These are phyloP conservation scores for Corynorhinus townsendii DNA, from an alignment of 2,113 vertebrate genomes.

Conservation along the genomic window DNA sequence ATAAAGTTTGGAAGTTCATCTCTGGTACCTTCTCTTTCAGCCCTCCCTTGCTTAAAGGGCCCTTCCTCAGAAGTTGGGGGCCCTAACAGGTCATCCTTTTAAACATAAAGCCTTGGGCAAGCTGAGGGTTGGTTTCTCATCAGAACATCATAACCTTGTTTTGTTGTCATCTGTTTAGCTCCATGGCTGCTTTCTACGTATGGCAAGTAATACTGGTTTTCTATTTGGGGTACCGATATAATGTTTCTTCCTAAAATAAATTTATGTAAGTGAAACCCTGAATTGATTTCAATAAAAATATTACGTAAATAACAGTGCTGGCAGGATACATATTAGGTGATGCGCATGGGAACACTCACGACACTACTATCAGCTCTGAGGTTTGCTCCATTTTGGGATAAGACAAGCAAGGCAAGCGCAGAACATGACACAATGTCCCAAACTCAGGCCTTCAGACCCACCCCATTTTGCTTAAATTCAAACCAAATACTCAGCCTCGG, in stretches of 20 bases:
- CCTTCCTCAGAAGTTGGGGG: fast-evolving
- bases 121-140: neutral
- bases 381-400: neutral
- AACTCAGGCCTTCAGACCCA: neutral
- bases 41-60: neutral
- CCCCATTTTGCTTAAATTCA: neutral
- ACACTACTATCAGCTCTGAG: neutral
- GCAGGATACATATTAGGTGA: neutral
- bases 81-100: neutral
- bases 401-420: neutral
- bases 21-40: neutral
- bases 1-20: neutral
- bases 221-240: neutral
- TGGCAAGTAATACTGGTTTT: neutral
- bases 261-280: neutral
- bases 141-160: neutral
- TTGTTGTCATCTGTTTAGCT: neutral
- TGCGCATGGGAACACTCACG: neutral
- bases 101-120: neutral
- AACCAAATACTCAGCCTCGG: neutral
- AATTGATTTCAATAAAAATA: neutral
- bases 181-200: slow-evolving; percentile 11
- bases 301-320: neutral
- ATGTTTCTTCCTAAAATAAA: slow-evolving; percentile 19
- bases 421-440: fast-evolving